A percentile compares a stretch with the other conserved stretches of the same genome.
Evolutionary conservation across 2,888 invertebrate genomes (phyloP).

Genomic region (Chrysina gloriosa): DNA sequence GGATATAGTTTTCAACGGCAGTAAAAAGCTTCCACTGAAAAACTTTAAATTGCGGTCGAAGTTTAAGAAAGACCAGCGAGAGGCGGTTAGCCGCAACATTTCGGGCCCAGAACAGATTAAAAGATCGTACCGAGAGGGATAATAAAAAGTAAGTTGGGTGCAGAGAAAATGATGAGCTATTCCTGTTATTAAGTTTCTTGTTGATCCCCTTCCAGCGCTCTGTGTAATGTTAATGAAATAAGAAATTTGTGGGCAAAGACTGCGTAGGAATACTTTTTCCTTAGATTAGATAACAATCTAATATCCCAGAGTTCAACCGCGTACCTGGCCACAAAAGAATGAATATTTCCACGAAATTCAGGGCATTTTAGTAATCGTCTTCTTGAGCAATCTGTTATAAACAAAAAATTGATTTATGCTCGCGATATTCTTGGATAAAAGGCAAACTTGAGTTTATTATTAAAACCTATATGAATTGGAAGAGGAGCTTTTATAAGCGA

Average conservation of each 20-base stretch:
- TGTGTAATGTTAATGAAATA: conserved; percentile 21
- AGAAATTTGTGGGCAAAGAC: conserved; percentile 12
- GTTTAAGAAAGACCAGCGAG: conserved; percentile 24
- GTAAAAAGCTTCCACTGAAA: conserved; percentile 14
- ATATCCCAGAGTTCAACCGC: background rate
- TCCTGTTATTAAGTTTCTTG: conserved; percentile 34
- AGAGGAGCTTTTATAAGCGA: no score
- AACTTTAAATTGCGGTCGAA: conserved; percentile 32
- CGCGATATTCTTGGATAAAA: no score
- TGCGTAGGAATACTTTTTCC: background rate
- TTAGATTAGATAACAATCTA: conserved; percentile 19
- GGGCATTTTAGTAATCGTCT: no score
- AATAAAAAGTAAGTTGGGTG: conserved; percentile 29
- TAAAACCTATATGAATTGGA: no score
- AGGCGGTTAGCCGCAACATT: conserved; percentile 20
- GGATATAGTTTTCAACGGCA: conserved; percentile 28
- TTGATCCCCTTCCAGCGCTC: conserved; percentile 26
- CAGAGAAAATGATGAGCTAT: conserved; percentile 32
- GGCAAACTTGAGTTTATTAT: no score
- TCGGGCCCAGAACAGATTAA: conserved; percentile 26
- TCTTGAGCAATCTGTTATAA: no score
- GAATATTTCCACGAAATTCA: background rate
- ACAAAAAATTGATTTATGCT: no score
- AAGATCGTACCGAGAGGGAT: conserved; percentile 32
- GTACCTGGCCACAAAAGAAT: background rate